Conservation (phyloP, 2,113 vertebrate species). For the Empidonax alnorum region DNA sequence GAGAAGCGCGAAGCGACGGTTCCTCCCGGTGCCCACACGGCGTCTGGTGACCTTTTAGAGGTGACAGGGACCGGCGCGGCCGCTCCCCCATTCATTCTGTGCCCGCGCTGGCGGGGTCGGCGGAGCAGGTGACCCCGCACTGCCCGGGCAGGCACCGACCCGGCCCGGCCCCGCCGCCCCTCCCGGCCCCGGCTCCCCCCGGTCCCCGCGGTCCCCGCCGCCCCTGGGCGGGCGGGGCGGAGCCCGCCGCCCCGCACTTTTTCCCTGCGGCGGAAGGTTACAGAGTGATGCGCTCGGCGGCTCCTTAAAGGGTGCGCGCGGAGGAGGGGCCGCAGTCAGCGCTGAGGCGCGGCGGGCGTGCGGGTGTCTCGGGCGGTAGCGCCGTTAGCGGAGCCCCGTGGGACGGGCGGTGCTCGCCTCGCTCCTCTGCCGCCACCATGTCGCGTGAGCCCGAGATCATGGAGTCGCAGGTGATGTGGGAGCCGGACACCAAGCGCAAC, state of each 20-base stretch:
- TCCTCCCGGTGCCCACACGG: background rate
- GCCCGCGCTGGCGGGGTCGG: too few relatives aligned
- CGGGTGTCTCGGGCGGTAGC: too few relatives aligned
- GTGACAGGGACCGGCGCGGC: background rate
- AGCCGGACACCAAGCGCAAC: constrained; percentile 91
- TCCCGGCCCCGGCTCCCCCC: too few relatives aligned
- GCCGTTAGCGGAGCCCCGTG: fast-evolving
- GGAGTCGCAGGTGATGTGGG: constrained; percentile 91
- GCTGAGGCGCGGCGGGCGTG: fast-evolving
- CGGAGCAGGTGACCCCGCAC: fast-evolving
- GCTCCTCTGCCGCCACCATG: constrained; percentile 69
- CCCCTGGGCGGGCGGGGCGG: background rate
- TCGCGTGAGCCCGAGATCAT: constrained; percentile 87
- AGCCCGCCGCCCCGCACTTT: background rate
- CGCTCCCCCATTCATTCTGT: background rate
- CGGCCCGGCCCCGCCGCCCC: too few relatives aligned
- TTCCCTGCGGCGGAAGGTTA: constrained; percentile 62
- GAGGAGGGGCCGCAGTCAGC: background rate
- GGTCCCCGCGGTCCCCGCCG: background rate
- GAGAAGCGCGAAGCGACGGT: fast-evolving
- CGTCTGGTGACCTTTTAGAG: background rate
- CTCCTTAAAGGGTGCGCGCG: background rate
- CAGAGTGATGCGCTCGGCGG: fast-evolving
- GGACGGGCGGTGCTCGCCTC: background rate
- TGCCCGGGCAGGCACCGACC: background rate